Base-by-base conservation (phyloP, 1,140 invertebrate species). In the Drosophila lini region DNA sequence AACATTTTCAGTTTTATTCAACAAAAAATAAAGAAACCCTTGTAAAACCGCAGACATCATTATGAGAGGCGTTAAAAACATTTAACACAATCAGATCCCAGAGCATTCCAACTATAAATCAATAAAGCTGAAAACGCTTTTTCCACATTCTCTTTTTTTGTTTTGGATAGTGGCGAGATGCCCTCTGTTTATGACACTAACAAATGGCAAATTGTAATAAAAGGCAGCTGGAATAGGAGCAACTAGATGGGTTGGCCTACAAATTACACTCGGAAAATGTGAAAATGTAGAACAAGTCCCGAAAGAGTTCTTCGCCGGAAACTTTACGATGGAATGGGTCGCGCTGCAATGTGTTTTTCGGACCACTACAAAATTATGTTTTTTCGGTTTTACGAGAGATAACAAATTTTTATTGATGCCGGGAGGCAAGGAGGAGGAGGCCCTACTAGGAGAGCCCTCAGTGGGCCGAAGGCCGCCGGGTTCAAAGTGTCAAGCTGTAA, bases 151-250 rank as follows among this genome's bases (percentile, higher is more conserved):
- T 52, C 61, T 58, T 68, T 60, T 47, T 11, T 44, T 60, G 67
- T 52, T 52, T 56, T 36, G 19, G 10, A 28, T 36, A 57, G 40
- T 31, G 25, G 5, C 15, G 28, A 34, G 45, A 22, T 68, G 62
- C 53, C 67, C 44, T 50, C 62, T 82, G 75, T 65, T 80, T 74
- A 77, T 80, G 83, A 77, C 80, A 89, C 68, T 77, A 78, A 83
- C 65, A 88, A 88, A 86, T 86, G 59, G 76, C 82, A 52, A 86
- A 81, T 76, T 71, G 75, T 79, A 79, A 81, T 86, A 86, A 86
- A 80, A 79, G 58, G 36, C 45, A 44, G 61, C 56, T 42, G 68
- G 47, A 48, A 52, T 34, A 22, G 57, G 40, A 71, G 52, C 48
- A 44, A 50, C 57, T 41, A 61, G 52, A 25, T 40, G 34, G 55